Evolutionary conservation across 2,888 invertebrate species (phyloP).

Genomic region (Drosophila subsilvestris): DNA sequence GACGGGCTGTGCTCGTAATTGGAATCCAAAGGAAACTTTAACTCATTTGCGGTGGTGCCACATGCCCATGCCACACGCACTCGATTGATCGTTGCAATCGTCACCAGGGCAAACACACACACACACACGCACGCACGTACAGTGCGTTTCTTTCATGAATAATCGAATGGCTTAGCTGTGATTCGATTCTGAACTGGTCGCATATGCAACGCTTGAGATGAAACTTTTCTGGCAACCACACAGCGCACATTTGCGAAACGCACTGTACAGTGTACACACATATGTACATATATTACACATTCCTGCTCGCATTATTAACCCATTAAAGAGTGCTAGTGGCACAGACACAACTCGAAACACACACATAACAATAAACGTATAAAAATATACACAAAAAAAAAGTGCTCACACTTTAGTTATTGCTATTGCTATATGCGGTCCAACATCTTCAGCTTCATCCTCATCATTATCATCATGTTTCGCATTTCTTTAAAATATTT

Average conservation of each 20-base stretch:
- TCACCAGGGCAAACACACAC: not conserved
- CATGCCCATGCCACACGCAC: constrained; percentile 7
- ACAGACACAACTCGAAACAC: not conserved
- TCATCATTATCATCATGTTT: constrained; percentile 6
- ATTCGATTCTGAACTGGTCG: too few species aligned
- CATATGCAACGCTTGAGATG: too few species aligned
- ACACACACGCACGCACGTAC: not conserved
- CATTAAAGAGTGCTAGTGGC: constrained; percentile 50
- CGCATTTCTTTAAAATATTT: constrained; percentile 36
- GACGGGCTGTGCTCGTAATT: constrained; percentile 7
- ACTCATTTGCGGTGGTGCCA: constrained; percentile 27
- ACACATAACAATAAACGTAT: constrained; percentile 21
- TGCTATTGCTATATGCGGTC: constrained; percentile 14
- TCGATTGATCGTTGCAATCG: not conserved
- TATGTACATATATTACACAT: constrained; percentile 6
- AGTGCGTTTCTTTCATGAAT: not conserved
- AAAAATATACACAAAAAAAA: constrained; percentile 1
- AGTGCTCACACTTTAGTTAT: constrained; percentile 35
- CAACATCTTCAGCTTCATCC: not conserved
- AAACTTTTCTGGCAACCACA: not conserved
- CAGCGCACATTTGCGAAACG: not conserved
- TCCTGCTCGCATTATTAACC: constrained; percentile 59
- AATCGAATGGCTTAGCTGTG: not conserved
- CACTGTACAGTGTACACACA: too few species aligned
- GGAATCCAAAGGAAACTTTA: constrained; percentile 26